A percentile compares a stretch with the other conserved stretches of the same genome.
phyloP scores from a whole-genome alignment of 2,113 vertebrate species.

The Archilochus colubris region DNA sequence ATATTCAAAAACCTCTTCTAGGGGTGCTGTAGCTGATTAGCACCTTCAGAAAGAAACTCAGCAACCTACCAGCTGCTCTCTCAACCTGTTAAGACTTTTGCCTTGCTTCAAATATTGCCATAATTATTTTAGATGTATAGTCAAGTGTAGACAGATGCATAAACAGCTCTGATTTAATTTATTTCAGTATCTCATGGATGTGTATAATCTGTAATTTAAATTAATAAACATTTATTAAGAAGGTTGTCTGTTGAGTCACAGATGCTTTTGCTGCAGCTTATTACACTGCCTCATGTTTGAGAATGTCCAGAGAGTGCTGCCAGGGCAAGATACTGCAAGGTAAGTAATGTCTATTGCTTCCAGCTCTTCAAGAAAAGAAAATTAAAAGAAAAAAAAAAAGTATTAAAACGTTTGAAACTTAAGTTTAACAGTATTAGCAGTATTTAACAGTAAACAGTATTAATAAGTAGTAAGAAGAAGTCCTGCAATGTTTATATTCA shows the following conservation, averaged over 20 bases:
- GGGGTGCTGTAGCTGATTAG: not conserved
- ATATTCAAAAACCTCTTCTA: not conserved
- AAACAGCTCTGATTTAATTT: constrained; percentile 2
- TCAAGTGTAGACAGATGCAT: not conserved
- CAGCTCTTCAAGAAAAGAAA: not conserved
- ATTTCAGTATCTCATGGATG: not conserved
- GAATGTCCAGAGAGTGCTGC: not conserved
- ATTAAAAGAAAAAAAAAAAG: not conserved
- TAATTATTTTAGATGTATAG: not conserved
- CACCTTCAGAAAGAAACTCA: not conserved
- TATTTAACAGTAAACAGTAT: not conserved
- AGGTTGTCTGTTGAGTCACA: not conserved
- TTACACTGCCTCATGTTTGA: not conserved
- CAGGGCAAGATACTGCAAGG: not conserved
- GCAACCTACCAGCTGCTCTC: not conserved
- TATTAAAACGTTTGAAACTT: not conserved
- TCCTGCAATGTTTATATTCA: not conserved
- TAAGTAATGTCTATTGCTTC: not conserved
- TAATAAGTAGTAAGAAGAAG: not conserved
- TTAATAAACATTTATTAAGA: constrained; percentile 51
- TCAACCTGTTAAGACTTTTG: not conserved
- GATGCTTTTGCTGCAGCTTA: constrained; percentile 5
- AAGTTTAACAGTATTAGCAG: not conserved
- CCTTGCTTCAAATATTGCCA: not conserved
- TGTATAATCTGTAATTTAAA: constrained; percentile 40